Evolutionary conservation across 2,113 vertebrate genomes (phyloP).

Genomic region (Cryptotis parvus): DNA sequence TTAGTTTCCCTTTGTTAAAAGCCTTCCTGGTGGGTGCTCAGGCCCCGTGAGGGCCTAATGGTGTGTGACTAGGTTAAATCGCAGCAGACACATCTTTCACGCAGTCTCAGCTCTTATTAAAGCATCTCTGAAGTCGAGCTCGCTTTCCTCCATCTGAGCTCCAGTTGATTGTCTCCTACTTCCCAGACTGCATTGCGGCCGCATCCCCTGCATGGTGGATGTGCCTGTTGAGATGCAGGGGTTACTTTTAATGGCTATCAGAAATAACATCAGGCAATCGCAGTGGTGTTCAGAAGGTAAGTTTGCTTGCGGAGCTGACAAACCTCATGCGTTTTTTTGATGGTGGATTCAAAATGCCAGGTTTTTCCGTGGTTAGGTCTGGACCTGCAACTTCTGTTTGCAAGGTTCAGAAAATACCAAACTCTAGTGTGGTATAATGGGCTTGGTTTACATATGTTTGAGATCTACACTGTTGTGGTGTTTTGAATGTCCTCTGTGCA

Average conservation of each 20-base stretch:
- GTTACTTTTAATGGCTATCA: slow-evolving; percentile 17
- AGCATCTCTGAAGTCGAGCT: slow-evolving; percentile 3
- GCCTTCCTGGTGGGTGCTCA: neutral
- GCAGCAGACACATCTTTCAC: neutral
- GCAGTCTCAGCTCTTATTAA: neutral
- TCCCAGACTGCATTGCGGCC: neutral
- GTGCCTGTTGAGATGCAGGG: neutral
- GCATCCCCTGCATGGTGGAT: neutral
- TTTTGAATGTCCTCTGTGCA: slow-evolving; percentile 58
- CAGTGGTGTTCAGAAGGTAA: slow-evolving; percentile 10
- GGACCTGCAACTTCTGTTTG: neutral
- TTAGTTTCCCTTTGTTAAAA: slow-evolving; percentile 13
- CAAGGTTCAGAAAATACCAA: neutral
- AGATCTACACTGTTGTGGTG: slow-evolving; percentile 32
- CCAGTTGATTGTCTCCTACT: neutral
- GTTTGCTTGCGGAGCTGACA: neutral
- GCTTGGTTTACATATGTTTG: slow-evolving; percentile 35
- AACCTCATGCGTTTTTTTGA: slow-evolving; percentile 10
- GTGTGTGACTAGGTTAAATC: neutral
- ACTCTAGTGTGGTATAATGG: neutral
- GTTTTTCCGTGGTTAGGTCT: slow-evolving; percentile 13
- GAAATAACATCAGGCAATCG: slow-evolving; percentile 45
- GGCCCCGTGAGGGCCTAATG: neutral
- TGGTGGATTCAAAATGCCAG: neutral
- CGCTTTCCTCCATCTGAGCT: neutral